Evolutionary conservation across 1,140 invertebrate species (phyloP).

Genomic region (Magallana ariakensis): DNA sequence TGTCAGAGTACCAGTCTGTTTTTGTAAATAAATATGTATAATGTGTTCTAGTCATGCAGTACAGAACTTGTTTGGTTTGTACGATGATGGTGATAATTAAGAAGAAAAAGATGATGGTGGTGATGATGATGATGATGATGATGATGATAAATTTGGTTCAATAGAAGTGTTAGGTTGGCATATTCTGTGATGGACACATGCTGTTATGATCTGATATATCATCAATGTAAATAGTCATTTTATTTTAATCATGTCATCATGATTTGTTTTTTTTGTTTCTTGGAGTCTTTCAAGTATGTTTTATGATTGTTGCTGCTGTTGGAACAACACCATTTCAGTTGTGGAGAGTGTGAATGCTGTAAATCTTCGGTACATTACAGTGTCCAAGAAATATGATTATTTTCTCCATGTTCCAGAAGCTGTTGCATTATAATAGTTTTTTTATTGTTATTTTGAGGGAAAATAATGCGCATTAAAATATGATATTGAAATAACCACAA

Average conservation of each 20-base stretch:
- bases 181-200: neutral
- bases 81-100: neutral
- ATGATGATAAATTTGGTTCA: too few relatives aligned
- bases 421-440: neutral
- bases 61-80: neutral
- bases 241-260: too few relatives aligned
- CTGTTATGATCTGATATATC: slow-evolving; percentile 1
- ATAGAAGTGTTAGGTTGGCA: too few relatives aligned
- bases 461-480: neutral
- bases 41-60: slow-evolving; percentile 12
- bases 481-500: slow-evolving; percentile 16
- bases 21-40: neutral
- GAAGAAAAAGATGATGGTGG: too few relatives aligned
- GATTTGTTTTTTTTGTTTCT: neutral
- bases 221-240: slow-evolving; percentile 15
- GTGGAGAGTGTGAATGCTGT: neutral
- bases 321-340: slow-evolving; percentile 10
- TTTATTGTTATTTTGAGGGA: neutral
- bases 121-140: neutral
- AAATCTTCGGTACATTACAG: neutral
- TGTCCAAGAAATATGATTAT: neutral
- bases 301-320: slow-evolving; percentile 21
- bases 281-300: neutral
- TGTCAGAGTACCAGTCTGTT: too few relatives aligned
- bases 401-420: neutral